These are phyloP conservation scores for Ellobius talpinus DNA, from an alignment of 2,113 vertebrate genomes.

Conservation along the genomic window DNA sequence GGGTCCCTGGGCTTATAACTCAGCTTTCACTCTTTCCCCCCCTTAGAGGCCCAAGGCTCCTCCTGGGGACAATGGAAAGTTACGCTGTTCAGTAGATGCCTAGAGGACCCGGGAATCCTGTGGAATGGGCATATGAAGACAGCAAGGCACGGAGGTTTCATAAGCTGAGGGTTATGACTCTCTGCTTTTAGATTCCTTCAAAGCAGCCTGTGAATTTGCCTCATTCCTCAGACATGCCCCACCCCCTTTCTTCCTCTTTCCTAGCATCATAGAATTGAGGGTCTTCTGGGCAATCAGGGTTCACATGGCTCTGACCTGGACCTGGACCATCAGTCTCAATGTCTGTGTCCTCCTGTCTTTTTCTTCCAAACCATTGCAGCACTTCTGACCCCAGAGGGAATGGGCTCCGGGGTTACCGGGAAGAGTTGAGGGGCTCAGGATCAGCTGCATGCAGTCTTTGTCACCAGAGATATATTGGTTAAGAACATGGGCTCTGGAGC, in stretches of 20 bases:
- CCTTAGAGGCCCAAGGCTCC: no score
- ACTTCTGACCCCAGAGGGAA: background rate
- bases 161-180: background rate
- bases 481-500: background rate
- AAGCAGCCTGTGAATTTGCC: background rate
- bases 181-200: background rate
- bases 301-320: background rate
- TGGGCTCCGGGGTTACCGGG: fast-evolving
- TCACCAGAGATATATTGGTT: background rate
- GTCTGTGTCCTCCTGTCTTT: background rate
- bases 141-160: background rate
- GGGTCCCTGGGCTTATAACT: background rate
- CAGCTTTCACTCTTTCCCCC: background rate
- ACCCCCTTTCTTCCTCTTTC: background rate
- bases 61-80: background rate
- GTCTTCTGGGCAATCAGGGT: background rate
- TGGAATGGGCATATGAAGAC: background rate
- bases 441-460: background rate
- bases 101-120: background rate
- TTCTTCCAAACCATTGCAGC: background rate
- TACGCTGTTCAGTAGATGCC: background rate
- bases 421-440: background rate
- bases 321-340: background rate
- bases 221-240: background rate
- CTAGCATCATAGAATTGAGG: background rate